Base-by-base conservation (phyloP, 2,797 vertebrate genomes). In the Calcarius lapponicus region DNA sequence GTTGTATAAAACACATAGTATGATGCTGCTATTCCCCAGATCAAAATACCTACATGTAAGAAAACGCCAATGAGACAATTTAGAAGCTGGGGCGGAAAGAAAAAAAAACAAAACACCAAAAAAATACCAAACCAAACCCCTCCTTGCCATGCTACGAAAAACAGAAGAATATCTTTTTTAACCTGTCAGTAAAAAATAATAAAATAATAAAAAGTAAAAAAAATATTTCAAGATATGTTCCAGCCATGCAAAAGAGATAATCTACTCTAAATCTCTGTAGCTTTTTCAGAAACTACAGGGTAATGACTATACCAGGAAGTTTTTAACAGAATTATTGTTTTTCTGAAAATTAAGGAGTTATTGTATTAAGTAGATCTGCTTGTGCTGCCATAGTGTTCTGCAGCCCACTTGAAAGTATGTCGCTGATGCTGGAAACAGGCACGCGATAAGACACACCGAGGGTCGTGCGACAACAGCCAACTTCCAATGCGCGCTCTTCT, bases 401-500 rank as follows among this genome's bases (percentile, higher is more conserved):
- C n/a, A 36, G n/a, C 56, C n/a, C 25, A 36, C 22, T 34, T n/a
- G 21, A 56, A 5, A 34, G 56, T 17, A 8, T 11, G n/a, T 13
- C 38, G 9, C 54, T 34, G 54, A 34, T 16, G 32, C 7, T 24
- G 32, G 32, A 16, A 57, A n/a, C 21, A 22, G 54, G 32, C 32
- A 11, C 4, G 2, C 4, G 1, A 57, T 24, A 57, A 34, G 34
- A 9, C 56, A 36, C 34, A 29, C 15, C 2, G 1, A 48, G 11
- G 19, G 4, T 13, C 20, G 3, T 2, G 54, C 4, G 5, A 31
- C 15, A 36, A 2, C 15, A 18, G 4, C 25, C 15, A 10, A 4
- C 42, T 6, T 22, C 13, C 1, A 13, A 7, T 6, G 53, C 2
- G 19, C 0, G 3, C 15, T 2, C 8, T 2, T 10, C 14, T 34